Base-by-base conservation (phyloP, 2,113 vertebrate genomes). In the Salvelinus sp. region DNA sequence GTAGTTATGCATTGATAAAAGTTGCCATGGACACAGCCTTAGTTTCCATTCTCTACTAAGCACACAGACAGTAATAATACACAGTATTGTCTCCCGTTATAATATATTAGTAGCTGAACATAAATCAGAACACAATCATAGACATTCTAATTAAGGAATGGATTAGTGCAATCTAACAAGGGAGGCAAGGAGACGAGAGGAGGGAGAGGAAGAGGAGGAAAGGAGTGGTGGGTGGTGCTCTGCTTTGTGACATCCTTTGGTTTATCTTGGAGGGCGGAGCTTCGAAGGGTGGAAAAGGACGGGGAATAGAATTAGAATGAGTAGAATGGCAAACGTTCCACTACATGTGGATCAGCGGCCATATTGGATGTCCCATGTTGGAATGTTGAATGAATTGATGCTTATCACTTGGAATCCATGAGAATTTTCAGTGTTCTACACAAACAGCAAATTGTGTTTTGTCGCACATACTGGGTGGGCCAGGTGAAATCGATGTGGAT, bases 141-240 rank as follows among this genome's bases (percentile, higher is more conserved):
- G 78, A 80, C 73, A 63, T 86, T 74, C 75, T 83, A 84, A 87
- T 76, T 66, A 80, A 84, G 82, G 82, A 88, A 87, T 87, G 77
- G 84, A 80, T 93, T 95, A 97, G 97, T 98, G 96, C 96, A 97
- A 96, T 92, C 91, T 85, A 85, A 89, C 85, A 80, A 88, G 70
- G 82, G 88, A 67, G 16, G 16, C 33, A 23, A 67, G 83, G 74
- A 73, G 78, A 76, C 78, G 7, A 80, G 62, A 74, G 74, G 62
- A 60, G 60, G 14, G 54, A 73, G 78, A 22, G 44, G 12, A 13
- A 28, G 23, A 68, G 68, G 83, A 83, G 83, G 74, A 73, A 78
- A 75, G 80, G 7, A 79, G 77, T 69, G 63, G 67, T 57, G n/a
- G 48, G 81, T 68, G 23, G 66, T 22, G 48, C 72, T 82, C 80